Base-by-base conservation (phyloP, 2,797 vertebrate species). In the Eutrigla gurnardus region DNA sequence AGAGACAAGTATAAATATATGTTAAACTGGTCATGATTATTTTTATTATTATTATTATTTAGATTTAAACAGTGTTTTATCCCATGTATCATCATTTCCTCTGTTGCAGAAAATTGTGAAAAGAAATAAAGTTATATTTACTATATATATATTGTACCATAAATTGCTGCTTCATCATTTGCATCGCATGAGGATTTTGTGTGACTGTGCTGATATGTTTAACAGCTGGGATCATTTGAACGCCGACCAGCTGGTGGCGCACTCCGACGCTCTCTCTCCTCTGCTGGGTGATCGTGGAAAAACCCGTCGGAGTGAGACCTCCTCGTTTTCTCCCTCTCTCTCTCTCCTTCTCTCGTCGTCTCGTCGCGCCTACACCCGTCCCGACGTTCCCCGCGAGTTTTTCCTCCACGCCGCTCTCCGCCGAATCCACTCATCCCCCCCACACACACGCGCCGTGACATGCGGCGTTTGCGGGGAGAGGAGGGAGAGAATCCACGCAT, bases 381-480 rank as follows among this genome's bases (percentile, higher is more conserved):
- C 84, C 88, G 81, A 88, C 58, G 90, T 87, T 93, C 89, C 91
- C 91, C 93, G 94, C 90, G 85, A 91, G 87, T 86, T 90, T 88
- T 74, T 25, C 25, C 66, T 81, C 86, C 89, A 84, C 86, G 25
- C 87, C 39, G 71, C 84, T 82, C 84, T 82, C 78, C 75, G 18
- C 78, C 73, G 72, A 43, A 73, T 77, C 74, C 71, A 77, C 78
- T 84, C 82, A 79, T 70, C 82, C 12, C 37, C 50, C 55, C 73
- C 74, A 61, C 86, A 70, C 67, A 64, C 49, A 47, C 67, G 65
- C 25, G 25, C 25, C 25, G 25, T 57, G 73, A 59, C 70, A 61
- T 47, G 66, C 66, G 59, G 65, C 37, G n/a, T 57, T 17, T 25
- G 45, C 70, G 49, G 35, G 52, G 12, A 45, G 15, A 5, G 32